A percentile compares a stretch with the other conserved stretches of the same genome.
These are phyloP conservation scores for Orchestia grillus DNA, from an alignment of 1,140 invertebrate genomes.

Conservation along the genomic window DNA sequence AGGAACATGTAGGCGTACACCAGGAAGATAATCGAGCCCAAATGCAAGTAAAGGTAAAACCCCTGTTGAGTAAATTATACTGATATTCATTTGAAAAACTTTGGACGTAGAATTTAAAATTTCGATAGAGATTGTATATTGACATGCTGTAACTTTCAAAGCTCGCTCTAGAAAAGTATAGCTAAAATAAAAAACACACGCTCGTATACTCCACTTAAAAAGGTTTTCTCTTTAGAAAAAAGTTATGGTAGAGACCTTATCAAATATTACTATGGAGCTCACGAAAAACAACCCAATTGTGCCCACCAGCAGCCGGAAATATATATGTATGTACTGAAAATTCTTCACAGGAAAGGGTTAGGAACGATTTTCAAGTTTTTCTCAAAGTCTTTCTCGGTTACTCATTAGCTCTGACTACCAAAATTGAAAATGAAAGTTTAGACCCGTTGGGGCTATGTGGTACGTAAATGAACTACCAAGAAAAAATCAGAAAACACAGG, in stretches of 20 bases:
- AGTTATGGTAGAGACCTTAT: background rate
- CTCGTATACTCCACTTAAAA: background rate
- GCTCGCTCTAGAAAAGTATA: background rate
- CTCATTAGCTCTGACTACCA: no score
- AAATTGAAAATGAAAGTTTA: no score
- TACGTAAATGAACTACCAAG: no score
- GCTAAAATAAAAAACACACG: background rate
- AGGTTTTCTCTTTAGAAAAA: background rate
- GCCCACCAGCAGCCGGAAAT: no score
- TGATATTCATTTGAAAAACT: background rate
- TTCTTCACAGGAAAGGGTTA: no score
- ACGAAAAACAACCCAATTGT: no score
- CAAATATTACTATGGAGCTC: no score
- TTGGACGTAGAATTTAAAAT: background rate
- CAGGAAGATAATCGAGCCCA: constrained; percentile 83
- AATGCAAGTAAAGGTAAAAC: constrained; percentile 87
- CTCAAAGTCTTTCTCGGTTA: no score
- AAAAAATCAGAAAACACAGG: no score
- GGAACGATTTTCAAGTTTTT: no score
- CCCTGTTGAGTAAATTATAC: constrained; percentile 75
- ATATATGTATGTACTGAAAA: no score
- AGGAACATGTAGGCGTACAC: constrained; percentile 84
- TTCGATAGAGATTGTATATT: background rate
- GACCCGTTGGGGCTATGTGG: no score
- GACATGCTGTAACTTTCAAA: background rate